phyloP scores from a whole-genome alignment of 2,797 vertebrate species.

The Labroides dimidiatus region DNA sequence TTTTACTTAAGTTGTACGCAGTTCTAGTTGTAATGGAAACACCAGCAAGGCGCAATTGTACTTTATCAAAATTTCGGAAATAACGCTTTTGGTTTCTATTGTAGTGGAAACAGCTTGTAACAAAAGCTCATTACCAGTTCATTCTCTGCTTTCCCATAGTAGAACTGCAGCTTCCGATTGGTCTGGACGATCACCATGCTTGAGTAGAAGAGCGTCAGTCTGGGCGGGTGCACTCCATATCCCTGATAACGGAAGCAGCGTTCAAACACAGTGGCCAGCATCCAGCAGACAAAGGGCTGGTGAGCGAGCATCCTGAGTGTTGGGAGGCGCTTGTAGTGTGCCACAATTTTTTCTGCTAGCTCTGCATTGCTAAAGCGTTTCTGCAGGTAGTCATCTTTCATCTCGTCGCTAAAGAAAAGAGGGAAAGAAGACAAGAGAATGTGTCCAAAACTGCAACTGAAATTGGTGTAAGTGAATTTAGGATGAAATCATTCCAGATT shows the following conservation, averaged over 20 bases:
- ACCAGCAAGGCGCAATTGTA: too few relatives aligned
- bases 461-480: too few relatives aligned
- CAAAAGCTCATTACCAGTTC: slow-evolving; percentile 45
- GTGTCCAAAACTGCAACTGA: neutral
- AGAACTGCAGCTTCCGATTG: slow-evolving; percentile 76
- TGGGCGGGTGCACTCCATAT: slow-evolving; percentile 49
- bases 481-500: too few relatives aligned
- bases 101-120: neutral
- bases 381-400: slow-evolving; percentile 76
- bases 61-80: too few relatives aligned
- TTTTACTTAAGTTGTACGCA: too few relatives aligned
- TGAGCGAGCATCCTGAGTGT: slow-evolving; percentile 65
- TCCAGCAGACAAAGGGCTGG: slow-evolving; percentile 76
- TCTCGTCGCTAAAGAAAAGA: slow-evolving; percentile 52
- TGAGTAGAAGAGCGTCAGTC: slow-evolving; percentile 72
- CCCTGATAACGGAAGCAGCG: slow-evolving; percentile 19
- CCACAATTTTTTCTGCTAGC: slow-evolving; percentile 42
- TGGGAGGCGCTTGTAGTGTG: slow-evolving; percentile 58
- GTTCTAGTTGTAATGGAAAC: too few relatives aligned
- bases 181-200: slow-evolving; percentile 74
- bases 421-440: neutral
- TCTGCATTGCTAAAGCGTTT: slow-evolving; percentile 55
- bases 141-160: slow-evolving; percentile 40
- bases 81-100: too few relatives aligned
- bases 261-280: slow-evolving; percentile 65